These are phyloP conservation scores for Lagopus muta DNA, from an alignment of 2,113 vertebrate genomes.

Conservation along the genomic window DNA sequence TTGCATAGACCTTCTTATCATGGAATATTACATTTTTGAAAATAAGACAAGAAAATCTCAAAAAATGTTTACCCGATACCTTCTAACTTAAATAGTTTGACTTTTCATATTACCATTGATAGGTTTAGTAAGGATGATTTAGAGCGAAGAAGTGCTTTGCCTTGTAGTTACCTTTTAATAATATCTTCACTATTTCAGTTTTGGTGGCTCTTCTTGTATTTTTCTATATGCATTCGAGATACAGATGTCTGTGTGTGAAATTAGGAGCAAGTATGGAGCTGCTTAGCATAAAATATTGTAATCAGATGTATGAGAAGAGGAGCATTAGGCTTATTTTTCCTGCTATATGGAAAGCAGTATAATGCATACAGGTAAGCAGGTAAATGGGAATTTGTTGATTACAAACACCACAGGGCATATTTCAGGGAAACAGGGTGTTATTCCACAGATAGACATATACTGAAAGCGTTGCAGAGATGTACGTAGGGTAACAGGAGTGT, in stretches of 20 bases:
- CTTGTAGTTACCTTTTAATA: not conserved
- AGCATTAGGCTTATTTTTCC: not conserved
- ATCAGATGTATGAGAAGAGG: not conserved
- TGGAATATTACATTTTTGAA: not conserved
- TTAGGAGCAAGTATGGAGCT: not conserved
- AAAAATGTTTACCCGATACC: fast-evolving
- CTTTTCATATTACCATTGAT: not conserved
- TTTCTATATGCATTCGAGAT: not conserved
- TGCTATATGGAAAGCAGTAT: not conserved
- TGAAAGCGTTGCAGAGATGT: not conserved
- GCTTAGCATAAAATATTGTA: not conserved
- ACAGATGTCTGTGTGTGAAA: not conserved
- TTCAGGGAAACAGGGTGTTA: not conserved
- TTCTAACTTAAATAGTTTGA: not conserved
- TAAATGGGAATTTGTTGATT: not conserved
- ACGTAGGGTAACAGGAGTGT: not conserved
- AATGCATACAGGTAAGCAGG: not conserved
- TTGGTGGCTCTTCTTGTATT: not conserved
- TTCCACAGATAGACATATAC: not conserved
- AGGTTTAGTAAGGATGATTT: not conserved
- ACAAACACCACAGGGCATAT: not conserved
- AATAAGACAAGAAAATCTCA: not conserved
- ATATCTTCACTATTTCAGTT: not conserved
- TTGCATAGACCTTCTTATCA: not conserved
- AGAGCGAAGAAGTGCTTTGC: not conserved